Conservation (phyloP, 1,140 invertebrate genomes). For the Anadara kagoshimensis region DNA sequence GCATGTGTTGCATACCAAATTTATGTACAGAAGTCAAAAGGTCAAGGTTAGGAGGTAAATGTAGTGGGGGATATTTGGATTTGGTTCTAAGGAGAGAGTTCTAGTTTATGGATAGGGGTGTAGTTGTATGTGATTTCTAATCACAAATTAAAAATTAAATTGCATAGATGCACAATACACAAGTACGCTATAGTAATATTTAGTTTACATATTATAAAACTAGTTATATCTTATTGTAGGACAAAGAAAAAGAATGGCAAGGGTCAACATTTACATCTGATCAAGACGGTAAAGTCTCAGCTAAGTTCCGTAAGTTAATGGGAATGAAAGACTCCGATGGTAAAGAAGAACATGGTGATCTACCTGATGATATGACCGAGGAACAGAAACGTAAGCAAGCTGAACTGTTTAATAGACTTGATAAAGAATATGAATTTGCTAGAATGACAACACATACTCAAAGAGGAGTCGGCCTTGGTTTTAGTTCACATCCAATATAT, state of each 20-base stretch:
- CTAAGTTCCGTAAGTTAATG: conserved; percentile 97
- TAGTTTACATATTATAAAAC: no score
- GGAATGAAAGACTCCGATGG: conserved; percentile 86
- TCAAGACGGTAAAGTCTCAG: conserved; percentile 90
- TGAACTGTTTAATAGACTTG: conserved; percentile 92
- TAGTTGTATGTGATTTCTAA: no score
- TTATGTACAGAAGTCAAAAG: no score
- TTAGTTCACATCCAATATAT: conserved; percentile 69
- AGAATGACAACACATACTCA: conserved; percentile 94
- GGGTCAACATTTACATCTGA: conserved; percentile 84
- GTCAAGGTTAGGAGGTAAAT: no score
- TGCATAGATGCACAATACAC: no score
- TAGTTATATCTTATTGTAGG: conserved; percentile 3
- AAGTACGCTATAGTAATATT: not conserved
- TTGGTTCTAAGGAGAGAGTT: no score
- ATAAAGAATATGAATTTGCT: conserved; percentile 95
- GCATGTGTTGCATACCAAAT: no score
- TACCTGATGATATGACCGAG: conserved; percentile 47
- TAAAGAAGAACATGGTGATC: conserved; percentile 69
- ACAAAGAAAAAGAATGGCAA: conserved; percentile 61
- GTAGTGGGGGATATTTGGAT: no score
- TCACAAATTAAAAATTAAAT: no score
- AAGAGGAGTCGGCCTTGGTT: conserved; percentile 92
- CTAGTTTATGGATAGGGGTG: no score
- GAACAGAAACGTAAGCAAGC: conserved; percentile 82